phyloP scores from a whole-genome alignment of 2,113 vertebrate genomes.

The Pelusios castaneus region DNA sequence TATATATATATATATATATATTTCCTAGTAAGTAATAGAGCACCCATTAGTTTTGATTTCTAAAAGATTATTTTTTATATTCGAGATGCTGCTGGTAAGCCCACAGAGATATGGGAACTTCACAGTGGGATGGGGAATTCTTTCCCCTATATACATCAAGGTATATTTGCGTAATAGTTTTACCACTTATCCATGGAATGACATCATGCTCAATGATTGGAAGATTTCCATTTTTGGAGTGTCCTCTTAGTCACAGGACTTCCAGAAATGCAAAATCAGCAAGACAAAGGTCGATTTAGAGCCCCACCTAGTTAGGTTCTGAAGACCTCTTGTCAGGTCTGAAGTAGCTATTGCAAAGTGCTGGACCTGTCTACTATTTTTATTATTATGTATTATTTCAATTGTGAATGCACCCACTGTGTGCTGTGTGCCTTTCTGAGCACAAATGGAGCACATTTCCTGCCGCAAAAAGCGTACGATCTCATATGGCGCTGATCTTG shows the following conservation, averaged over 20 bases:
- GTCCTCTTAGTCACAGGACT: background rate
- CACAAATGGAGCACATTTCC: background rate
- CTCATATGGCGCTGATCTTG: background rate
- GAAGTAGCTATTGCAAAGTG: background rate
- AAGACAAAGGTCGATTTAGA: background rate
- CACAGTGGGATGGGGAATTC: background rate
- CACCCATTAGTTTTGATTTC: constrained; percentile 54
- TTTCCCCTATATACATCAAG: background rate
- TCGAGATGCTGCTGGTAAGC: constrained; percentile 23
- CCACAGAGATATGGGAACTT: background rate
- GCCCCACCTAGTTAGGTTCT: background rate
- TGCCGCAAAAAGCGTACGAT: background rate
- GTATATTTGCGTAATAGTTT: background rate
- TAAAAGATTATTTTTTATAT: constrained; percentile 19
- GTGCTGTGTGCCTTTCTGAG: background rate
- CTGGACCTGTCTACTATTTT: background rate
- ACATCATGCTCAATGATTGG: background rate
- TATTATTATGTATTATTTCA: background rate
- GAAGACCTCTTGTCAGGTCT: background rate
- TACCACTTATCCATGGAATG: background rate
- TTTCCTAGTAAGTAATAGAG: constrained; percentile 25
- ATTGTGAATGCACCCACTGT: background rate
- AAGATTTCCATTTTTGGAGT: background rate
- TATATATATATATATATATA: background rate
- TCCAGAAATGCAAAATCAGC: background rate